These are phyloP conservation scores for Nephrotoma flavescens DNA, from an alignment of 2,888 invertebrate species.

Conservation along the genomic window DNA sequence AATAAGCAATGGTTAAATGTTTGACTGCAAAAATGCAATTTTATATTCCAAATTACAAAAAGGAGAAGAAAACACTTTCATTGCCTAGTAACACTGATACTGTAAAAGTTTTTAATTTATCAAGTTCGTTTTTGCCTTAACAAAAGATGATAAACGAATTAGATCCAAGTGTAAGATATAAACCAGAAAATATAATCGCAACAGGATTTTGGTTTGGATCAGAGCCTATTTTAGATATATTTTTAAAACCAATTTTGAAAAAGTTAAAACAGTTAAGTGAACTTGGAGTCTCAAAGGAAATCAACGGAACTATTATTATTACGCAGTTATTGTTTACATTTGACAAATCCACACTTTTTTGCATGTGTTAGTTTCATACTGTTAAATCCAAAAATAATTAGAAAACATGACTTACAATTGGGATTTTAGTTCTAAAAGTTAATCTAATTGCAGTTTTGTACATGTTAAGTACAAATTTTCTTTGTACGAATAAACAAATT, in stretches of 20 bases:
- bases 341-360: too few species aligned
- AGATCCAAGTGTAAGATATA: neutral
- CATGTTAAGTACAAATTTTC: too few species aligned
- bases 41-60: neutral
- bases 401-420: too few species aligned
- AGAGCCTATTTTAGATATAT: neutral
- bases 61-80: neutral
- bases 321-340: too few species aligned
- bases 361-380: too few species aligned
- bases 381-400: too few species aligned
- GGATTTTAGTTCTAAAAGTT: too few species aligned
- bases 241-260: constrained; percentile 1
- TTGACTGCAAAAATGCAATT: neutral
- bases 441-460: too few species aligned
- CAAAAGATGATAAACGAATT: neutral
- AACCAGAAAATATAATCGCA: neutral
- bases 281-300: neutral
- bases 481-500: too few species aligned
- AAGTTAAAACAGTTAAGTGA: neutral
- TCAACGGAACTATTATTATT: neutral
- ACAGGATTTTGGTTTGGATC: neutral
- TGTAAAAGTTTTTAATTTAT: neutral
- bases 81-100: neutral
- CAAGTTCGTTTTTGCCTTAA: neutral
- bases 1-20: neutral